These are phyloP conservation scores for Artemia franciscana DNA, from an alignment of 1,140 invertebrate genomes.

Conservation along the genomic window DNA sequence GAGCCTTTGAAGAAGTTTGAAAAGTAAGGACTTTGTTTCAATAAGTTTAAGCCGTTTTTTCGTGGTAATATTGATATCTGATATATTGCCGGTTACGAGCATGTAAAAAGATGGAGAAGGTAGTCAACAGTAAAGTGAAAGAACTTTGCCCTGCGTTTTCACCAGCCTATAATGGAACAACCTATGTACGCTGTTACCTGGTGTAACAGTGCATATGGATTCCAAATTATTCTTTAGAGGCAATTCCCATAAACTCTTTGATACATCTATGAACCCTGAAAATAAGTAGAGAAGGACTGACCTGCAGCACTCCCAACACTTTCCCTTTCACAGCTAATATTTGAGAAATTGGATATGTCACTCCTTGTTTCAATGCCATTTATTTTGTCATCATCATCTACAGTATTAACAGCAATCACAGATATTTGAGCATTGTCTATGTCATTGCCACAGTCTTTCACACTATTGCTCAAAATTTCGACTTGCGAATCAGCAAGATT, in stretches of 20 bases:
- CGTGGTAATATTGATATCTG: no score
- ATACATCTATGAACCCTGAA: not conserved
- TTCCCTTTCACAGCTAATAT: slow-evolving; percentile 6
- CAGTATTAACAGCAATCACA: not conserved
- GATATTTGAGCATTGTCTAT: not conserved
- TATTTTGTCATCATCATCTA: slow-evolving; percentile 4
- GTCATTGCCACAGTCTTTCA: not conserved
- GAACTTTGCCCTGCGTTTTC: no score
- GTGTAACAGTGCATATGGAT: no score
- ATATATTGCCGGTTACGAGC: no score
- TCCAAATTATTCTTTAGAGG: no score
- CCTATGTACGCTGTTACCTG: no score
- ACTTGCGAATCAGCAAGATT: slow-evolving; percentile 8
- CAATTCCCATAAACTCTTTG: not conserved
- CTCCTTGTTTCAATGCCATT: slow-evolving; percentile 8
- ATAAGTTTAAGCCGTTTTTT: no score
- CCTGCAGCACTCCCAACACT: not conserved
- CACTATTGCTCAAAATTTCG: slow-evolving; percentile 5
- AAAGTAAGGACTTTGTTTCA: no score
- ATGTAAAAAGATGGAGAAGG: no score
- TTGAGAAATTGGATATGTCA: slow-evolving; percentile 11
- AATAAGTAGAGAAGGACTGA: not conserved
- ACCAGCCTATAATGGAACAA: no score
- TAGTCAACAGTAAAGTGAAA: no score
- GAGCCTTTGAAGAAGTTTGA: no score